Percentiles rank a stretch among this genome's conserved stretches.
Evolutionary conservation across 2,888 invertebrate genomes (phyloP).

Genomic region (Siphlonurus alternatus): DNA sequence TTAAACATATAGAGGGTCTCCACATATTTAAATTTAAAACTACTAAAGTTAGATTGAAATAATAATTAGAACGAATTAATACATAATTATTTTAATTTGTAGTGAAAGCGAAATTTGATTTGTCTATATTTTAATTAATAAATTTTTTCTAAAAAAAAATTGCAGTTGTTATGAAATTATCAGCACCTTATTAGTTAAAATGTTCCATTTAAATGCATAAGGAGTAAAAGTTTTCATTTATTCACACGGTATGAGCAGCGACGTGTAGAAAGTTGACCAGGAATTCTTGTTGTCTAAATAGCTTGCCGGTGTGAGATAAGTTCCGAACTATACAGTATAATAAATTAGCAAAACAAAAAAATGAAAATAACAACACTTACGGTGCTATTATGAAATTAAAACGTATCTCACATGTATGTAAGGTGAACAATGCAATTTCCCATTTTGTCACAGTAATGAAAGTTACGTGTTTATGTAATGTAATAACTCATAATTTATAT

Average conservation of each 20-base stretch:
- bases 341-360: neutral
- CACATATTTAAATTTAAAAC: no score
- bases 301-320: neutral
- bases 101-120: neutral
- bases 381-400: neutral
- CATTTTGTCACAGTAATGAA: no score
- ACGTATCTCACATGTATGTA: neutral
- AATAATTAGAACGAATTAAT: no score
- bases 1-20: no score
- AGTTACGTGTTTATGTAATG: no score
- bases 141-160: neutral
- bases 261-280: neutral
- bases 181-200: neutral
- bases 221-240: neutral
- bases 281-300: neutral
- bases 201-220: neutral
- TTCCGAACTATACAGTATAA: neutral
- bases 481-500: neutral
- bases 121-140: neutral
- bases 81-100: neutral
- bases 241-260: neutral
- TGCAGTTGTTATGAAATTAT: no score
- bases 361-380: neutral
- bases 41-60: no score
- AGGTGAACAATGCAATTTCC: no score